Evolutionary conservation across 2,888 invertebrate genomes (phyloP), one percentile per base, ranked within the genome.

Genomic region (Eudasyphora cyanicolor): DNA sequence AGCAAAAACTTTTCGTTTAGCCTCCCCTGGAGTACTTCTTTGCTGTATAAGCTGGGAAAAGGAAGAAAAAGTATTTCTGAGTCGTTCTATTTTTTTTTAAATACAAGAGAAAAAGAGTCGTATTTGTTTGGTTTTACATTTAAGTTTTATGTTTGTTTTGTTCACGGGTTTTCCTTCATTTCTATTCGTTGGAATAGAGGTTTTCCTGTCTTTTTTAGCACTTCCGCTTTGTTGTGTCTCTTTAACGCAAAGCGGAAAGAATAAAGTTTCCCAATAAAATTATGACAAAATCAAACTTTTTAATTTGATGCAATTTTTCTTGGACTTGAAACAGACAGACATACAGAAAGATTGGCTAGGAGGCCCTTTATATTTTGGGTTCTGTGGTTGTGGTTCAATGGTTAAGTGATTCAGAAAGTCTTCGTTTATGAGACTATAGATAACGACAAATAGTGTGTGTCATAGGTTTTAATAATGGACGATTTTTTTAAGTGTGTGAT

Each of bases 201-300:
- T 64, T 64, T 64, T 19, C 7, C n/a, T 4, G 51, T 77, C 67
- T 54, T 45, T 79, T 81, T 67, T 76, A 64, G n/a, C 69, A 17
- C 21, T 45, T 57, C 32, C 51, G 32, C 38, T 62, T 62, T 62
- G 27, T 42, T 67, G 67, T 42, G 42, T 38, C 42, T 67, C 42
- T 67, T 67, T 67, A 24, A 38, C 38, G 21, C 49, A 62, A 77
- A 76, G 54, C 51, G 51, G 62, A 35, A 7, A 42, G 19, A 51
- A 77, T 64, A 86, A 89, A 89, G 87, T 89, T 89, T 89, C 87
- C 87, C 89, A 89, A 89, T 89, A 89, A 89, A 89, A 89, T 89
- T 88, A 87, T 87, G 85, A 85, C 80, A 85, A 79, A 85, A 67
- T 38, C 35, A 87, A 89, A 89, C 86, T 88, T 88, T 89, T 89